phyloP scores from a whole-genome alignment of 2,888 invertebrate genomes.

The Pedicia rivosa region DNA sequence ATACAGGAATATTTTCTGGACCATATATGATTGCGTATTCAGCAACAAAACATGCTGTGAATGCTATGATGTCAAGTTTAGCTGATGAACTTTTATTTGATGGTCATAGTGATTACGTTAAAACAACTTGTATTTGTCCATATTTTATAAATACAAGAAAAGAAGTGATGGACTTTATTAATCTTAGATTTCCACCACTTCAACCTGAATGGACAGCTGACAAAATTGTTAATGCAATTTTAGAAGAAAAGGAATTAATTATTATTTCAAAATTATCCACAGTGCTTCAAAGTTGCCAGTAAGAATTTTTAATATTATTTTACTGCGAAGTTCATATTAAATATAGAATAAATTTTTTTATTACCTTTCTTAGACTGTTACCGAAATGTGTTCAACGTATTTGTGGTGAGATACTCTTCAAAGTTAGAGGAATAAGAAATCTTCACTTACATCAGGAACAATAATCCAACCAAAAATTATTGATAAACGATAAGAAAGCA shows the following conservation, averaged over 20 bases:
- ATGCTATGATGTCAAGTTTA: constrained; percentile 6
- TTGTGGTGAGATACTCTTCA: too few relatives aligned
- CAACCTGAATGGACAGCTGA: not conserved
- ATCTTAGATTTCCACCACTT: not conserved
- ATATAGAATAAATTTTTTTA: too few relatives aligned
- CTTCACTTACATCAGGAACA: too few relatives aligned
- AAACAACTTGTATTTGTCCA: constrained; percentile 8
- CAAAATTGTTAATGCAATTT: not conserved
- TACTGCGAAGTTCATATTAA: too few relatives aligned
- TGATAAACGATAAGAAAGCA: too few relatives aligned
- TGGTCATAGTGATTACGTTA: constrained; percentile 2
- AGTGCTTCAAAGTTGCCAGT: too few relatives aligned
- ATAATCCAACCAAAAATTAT: too few relatives aligned
- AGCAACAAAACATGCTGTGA: constrained; percentile 7
- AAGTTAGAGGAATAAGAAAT: too few relatives aligned
- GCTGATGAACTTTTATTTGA: constrained; percentile 4
- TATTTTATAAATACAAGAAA: constrained; percentile 6
- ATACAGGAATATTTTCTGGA: not conserved
- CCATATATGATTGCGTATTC: constrained; percentile 4
- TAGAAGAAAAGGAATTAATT: constrained; percentile 1
- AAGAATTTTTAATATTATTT: too few relatives aligned
- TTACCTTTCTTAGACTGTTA: too few relatives aligned
- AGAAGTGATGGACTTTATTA: constrained; percentile 5
- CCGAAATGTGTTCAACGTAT: too few relatives aligned
- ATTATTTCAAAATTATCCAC: not conserved